phyloP scores from a whole-genome alignment of 2,797 vertebrate genomes.

The Sorex maritimensis region DNA sequence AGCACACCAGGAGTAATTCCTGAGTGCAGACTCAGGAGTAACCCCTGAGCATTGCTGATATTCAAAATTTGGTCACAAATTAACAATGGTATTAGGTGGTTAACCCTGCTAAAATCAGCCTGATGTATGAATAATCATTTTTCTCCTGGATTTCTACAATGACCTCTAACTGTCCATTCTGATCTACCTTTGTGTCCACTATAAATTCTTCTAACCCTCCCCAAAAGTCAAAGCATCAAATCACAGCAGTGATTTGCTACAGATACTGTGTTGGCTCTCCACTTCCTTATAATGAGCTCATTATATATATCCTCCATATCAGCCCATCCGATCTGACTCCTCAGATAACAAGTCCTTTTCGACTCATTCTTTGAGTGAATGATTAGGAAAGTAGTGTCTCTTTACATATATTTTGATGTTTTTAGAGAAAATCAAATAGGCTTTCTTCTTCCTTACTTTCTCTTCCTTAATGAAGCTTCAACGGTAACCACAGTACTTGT shows the following conservation, averaged over 20 bases:
- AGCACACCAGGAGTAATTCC: too few species aligned
- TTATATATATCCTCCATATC: too few species aligned
- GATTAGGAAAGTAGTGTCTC: not conserved
- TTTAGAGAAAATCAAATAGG: not conserved
- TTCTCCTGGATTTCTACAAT: not conserved
- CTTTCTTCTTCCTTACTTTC: not conserved
- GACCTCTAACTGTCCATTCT: not conserved
- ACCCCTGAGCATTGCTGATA: too few species aligned
- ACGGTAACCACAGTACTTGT: slow-evolving; percentile 22
- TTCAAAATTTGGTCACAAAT: too few species aligned
- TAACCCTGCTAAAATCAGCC: not conserved
- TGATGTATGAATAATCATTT: not conserved
- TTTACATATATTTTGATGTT: slow-evolving; percentile 12
- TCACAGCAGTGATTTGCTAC: not conserved
- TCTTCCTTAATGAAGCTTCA: not conserved
- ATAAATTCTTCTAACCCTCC: not conserved
- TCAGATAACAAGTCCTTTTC: too few species aligned
- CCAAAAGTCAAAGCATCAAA: not conserved
- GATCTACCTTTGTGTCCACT: not conserved
- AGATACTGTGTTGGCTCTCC: not conserved
- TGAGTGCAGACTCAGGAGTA: too few species aligned
- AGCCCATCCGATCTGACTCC: not conserved
- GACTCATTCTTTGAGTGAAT: too few species aligned
- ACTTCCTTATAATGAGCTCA: too few species aligned
- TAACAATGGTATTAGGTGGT: too few species aligned